Conservation (phyloP, 2,113 vertebrate genomes). For the Sceloporus undulatus region DNA sequence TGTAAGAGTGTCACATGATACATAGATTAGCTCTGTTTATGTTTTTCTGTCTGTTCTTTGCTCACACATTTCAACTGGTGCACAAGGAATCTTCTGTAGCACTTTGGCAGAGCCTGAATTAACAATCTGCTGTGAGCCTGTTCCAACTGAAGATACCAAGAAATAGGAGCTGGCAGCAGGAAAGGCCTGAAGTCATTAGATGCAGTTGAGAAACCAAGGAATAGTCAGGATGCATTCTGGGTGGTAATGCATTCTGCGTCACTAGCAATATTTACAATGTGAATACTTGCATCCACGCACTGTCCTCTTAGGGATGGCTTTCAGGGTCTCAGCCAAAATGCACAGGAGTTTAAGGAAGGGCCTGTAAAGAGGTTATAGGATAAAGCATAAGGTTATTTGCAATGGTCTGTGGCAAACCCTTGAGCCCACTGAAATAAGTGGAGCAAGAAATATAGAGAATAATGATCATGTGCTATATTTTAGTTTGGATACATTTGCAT, state of each 20-base stretch:
- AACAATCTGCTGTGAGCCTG: no score
- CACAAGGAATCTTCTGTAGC: no score
- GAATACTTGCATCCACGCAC: not conserved
- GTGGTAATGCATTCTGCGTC: not conserved
- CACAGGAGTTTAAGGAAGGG: not conserved
- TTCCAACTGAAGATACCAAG: no score
- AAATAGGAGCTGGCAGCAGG: not conserved
- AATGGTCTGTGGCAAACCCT: not conserved
- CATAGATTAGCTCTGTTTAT: no score
- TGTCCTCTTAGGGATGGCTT: not conserved
- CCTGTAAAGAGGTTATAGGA: not conserved
- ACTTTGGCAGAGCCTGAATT: no score
- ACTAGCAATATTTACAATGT: not conserved
- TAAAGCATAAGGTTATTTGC: not conserved
- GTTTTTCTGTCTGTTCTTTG: no score
- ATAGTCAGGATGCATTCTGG: not conserved
- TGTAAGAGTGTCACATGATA: not conserved
- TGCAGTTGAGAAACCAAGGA: not conserved
- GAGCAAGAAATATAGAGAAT: no score
- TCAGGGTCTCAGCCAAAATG: not conserved
- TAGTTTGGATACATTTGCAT: slow-evolving; percentile 19
- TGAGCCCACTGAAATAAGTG: not conserved
- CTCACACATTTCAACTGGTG: no score
- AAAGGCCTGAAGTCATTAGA: not conserved
- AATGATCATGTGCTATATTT: not conserved